These are phyloP conservation scores for Sphaerodactylus townsendi DNA, from an alignment of 2,113 vertebrate species.

Conservation along the genomic window DNA sequence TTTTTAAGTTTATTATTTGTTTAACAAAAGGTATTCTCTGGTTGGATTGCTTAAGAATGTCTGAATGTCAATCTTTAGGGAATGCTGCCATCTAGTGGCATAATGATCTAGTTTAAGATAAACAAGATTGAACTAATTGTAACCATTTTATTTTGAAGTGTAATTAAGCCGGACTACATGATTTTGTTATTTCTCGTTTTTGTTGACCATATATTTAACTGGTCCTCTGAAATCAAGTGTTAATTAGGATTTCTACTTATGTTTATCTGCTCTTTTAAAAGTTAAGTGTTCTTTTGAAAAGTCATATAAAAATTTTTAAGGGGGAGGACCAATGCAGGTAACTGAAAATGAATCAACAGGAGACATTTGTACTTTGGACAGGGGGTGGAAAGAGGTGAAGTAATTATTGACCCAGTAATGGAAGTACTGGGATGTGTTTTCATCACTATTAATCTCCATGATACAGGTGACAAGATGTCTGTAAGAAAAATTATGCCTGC, in stretches of 20 bases:
- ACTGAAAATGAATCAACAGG: background rate
- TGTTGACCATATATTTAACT: background rate
- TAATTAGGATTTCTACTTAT: background rate
- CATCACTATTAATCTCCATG: background rate
- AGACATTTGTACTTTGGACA: background rate
- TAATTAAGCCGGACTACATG: background rate
- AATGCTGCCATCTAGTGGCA: conserved; percentile 51
- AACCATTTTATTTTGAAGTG: background rate
- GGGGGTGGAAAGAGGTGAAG: background rate
- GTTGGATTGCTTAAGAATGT: background rate
- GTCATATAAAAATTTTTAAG: no score
- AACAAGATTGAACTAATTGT: background rate
- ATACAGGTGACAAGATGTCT: background rate
- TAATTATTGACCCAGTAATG: background rate
- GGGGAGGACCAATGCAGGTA: background rate
- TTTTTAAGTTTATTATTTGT: background rate
- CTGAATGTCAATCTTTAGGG: background rate
- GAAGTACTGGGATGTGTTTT: background rate
- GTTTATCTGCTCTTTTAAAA: background rate
- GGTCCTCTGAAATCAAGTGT: background rate
- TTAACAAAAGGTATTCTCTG: background rate
- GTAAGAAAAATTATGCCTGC: background rate
- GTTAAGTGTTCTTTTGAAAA: background rate
- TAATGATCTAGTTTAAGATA: background rate
- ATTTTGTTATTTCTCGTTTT: background rate